phyloP scores from a whole-genome alignment of 2,113 vertebrate species.

The Hiodon tergisus region DNA sequence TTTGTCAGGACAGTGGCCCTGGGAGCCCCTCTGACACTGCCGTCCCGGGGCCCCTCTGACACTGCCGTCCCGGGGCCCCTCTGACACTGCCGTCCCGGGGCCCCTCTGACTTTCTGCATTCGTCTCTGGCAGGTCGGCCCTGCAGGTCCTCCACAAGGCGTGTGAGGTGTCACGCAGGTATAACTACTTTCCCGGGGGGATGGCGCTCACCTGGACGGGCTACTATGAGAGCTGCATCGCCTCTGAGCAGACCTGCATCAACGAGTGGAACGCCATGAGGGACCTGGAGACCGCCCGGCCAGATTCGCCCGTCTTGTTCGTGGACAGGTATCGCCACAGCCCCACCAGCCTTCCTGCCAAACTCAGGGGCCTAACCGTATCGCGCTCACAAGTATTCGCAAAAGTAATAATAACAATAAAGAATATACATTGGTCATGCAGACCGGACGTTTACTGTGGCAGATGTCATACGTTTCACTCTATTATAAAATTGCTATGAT shows the following conservation, averaged over 20 bases:
- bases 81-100: background rate
- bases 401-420: too few species aligned
- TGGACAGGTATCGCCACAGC: slow-evolving; percentile 73
- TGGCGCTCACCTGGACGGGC: slow-evolving; percentile 86
- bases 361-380: too few species aligned
- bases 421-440: too few species aligned
- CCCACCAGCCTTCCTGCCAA: background rate
- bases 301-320: slow-evolving; percentile 83
- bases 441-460: too few species aligned
- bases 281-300: slow-evolving; percentile 87
- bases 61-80: too few species aligned
- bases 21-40: too few species aligned
- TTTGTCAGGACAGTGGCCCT: too few species aligned
- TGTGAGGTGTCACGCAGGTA: slow-evolving; percentile 83
- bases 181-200: slow-evolving; percentile 89
- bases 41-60: background rate
- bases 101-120: background rate
- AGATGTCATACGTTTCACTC: too few species aligned
- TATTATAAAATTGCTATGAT: too few species aligned
- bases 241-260: slow-evolving; percentile 94
- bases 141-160: slow-evolving; percentile 95
- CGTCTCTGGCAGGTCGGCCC: slow-evolving; percentile 73
- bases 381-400: too few species aligned
- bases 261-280: slow-evolving; percentile 95
- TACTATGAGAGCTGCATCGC: slow-evolving; percentile 91